These are phyloP conservation scores for Chalcis sispes DNA, from an alignment of 2,888 invertebrate genomes.

Conservation along the genomic window DNA sequence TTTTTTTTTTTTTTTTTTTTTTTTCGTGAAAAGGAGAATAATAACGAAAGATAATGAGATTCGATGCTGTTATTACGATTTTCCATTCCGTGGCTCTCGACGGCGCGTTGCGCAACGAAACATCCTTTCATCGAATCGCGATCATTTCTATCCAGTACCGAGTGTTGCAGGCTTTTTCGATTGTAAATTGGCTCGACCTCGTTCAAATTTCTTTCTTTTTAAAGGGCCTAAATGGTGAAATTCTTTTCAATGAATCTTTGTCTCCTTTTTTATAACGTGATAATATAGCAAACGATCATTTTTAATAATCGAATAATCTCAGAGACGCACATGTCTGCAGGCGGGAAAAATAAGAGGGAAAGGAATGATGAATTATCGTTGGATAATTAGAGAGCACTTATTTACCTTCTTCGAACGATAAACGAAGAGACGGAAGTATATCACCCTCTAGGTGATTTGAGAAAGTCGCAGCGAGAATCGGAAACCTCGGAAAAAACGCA, in stretches of 20 bases:
- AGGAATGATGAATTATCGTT: no score
- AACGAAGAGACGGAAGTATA: background rate
- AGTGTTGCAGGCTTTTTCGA: background rate
- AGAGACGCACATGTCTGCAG: no score
- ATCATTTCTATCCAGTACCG: background rate
- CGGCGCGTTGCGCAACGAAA: constrained; percentile 4
- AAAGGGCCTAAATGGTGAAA: no score
- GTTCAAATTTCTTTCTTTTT: background rate
- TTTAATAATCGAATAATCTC: no score
- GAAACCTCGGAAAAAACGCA: no score
- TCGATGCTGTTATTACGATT: constrained; percentile 8
- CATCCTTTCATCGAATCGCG: constrained; percentile 13
- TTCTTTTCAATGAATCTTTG: no score
- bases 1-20: no score
- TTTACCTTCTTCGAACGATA: constrained; percentile 15
- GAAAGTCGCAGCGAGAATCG: background rate
- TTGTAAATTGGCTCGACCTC: background rate
- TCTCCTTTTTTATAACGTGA: no score
- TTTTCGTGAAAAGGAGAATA: no score
- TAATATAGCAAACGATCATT: no score
- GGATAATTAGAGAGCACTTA: constrained; percentile 48
- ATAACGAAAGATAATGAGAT: no score
- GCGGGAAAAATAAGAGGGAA: constrained; percentile 34
- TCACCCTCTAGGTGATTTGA: background rate
- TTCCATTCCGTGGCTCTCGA: background rate